Conservation (phyloP, 2,113 vertebrate species). For the Tichodroma muraria region DNA sequence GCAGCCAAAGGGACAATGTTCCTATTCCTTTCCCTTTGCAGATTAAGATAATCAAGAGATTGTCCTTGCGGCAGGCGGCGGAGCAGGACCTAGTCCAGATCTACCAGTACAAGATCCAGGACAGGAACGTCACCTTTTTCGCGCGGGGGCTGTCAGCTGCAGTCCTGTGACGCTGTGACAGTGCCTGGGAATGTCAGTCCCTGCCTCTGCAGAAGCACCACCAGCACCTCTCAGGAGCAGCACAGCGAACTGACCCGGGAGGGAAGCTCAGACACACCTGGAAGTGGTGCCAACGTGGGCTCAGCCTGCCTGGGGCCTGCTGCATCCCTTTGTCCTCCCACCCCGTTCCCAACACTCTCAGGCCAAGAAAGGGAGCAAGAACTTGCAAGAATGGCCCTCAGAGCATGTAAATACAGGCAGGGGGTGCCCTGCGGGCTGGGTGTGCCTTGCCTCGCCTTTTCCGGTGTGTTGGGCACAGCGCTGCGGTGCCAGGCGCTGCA, state of each 20-base stretch:
- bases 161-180: constrained; percentile 71
- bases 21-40: constrained; percentile 33
- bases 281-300: not conserved
- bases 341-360: fast-evolving
- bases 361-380: not conserved
- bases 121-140: constrained; percentile 87
- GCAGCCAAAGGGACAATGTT: not conserved
- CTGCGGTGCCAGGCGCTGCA: not conserved
- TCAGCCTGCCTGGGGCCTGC: not conserved
- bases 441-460: not conserved
- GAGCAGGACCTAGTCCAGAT: constrained; percentile 54
- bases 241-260: not conserved
- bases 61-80: not conserved
- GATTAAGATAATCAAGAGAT: constrained; percentile 81
- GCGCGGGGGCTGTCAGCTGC: constrained; percentile 86
- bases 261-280: not conserved
- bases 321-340: not conserved
- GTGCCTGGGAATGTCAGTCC: not conserved
- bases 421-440: not conserved
- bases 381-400: not conserved
- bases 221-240: not conserved
- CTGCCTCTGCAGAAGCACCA: not conserved
- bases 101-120: constrained; percentile 93
- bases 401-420: not conserved
- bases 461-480: not conserved